Base-by-base conservation (phyloP, 2,888 invertebrate genomes). In the Tipula unca region DNA sequence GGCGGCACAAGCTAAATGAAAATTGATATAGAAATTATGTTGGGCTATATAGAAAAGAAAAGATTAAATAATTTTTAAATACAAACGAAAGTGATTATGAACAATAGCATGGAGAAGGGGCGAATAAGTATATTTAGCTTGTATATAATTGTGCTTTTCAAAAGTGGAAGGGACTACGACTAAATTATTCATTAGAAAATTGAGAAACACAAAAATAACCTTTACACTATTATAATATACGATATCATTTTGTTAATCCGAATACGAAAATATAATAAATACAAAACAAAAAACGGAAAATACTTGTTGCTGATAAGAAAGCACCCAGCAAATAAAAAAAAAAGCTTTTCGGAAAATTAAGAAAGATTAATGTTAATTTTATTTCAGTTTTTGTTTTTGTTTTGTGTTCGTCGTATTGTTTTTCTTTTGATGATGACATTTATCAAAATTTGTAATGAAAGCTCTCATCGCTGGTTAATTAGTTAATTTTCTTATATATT, bases 291-390 rank as follows among this genome's bases (percentile, higher is more conserved):
- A 10, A 14, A 48, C 48, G 48, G 25, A 69, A 69, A 69, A 69
- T 69, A 69, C 69, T 69, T 69, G 69, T 69, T 69, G 69, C 69
- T 69, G 69, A 69, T 69, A 69, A 69, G 69, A 69, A 69, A 69
- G 25, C 25, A 69, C 25, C 10, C 69, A 69, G 69, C 69, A 69
- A 48, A 10, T 69, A 69, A 20, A 69, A 25, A 69, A 69, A 69
- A 69, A 69, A 69, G 10, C 25, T 69, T 69, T 69, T 69, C 25
- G 69, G 69, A 69, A 25, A 69, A 69, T 69, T 69, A 69, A 69
- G 69, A 69, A 25, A 69, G 69, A 69, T 69, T 69, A 69, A 69
- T 69, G 69, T 25, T 69, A 69, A 69, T 69, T 69, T 69, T 69
- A 25, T 69, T 54, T 54, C 48, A 17, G 48, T 54, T 54, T n/a